These are phyloP conservation scores for Patella ulyssiponensis DNA, from an alignment of 2,888 invertebrate species.

Conservation along the genomic window DNA sequence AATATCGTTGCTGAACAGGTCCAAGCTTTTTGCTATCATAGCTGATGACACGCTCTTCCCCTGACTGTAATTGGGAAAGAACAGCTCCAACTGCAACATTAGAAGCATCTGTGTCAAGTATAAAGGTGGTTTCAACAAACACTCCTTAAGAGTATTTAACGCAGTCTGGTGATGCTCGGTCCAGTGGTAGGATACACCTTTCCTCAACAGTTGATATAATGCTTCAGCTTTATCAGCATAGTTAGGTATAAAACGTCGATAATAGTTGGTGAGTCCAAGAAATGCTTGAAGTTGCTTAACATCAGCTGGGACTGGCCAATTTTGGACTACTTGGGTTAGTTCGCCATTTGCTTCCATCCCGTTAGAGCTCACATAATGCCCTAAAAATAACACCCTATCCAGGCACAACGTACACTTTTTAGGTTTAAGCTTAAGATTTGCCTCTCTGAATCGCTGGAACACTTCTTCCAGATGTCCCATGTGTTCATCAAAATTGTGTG, in stretches of 20 bases:
- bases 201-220: slow-evolving; percentile 24
- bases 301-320: slow-evolving; percentile 28
- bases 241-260: slow-evolving; percentile 30
- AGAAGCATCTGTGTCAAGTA: slow-evolving; percentile 14
- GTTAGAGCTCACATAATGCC: slow-evolving; percentile 23
- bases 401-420: slow-evolving; percentile 34
- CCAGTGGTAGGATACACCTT: neutral
- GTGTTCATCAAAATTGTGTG: slow-evolving; percentile 29
- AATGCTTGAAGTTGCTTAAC: no score
- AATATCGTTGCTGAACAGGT: neutral
- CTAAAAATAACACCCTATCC: slow-evolving; percentile 32
- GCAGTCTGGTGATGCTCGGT: neutral
- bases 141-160: neutral
- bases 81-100: slow-evolving; percentile 12
- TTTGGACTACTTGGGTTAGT: slow-evolving; percentile 13
- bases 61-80: neutral
- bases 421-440: slow-evolving; percentile 35
- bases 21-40: neutral
- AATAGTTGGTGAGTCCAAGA: slow-evolving; percentile 41
- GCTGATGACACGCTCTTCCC: neutral
- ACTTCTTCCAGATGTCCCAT: slow-evolving; percentile 30
- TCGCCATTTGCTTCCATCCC: slow-evolving; percentile 18
- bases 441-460: slow-evolving; percentile 28
- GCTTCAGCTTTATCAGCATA: slow-evolving; percentile 21
- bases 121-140: neutral